Evolutionary conservation across 2,797 vertebrate species (phyloP), one percentile per base, ranked within the genome.

Genomic region (Eidolon dupreanum): DNA sequence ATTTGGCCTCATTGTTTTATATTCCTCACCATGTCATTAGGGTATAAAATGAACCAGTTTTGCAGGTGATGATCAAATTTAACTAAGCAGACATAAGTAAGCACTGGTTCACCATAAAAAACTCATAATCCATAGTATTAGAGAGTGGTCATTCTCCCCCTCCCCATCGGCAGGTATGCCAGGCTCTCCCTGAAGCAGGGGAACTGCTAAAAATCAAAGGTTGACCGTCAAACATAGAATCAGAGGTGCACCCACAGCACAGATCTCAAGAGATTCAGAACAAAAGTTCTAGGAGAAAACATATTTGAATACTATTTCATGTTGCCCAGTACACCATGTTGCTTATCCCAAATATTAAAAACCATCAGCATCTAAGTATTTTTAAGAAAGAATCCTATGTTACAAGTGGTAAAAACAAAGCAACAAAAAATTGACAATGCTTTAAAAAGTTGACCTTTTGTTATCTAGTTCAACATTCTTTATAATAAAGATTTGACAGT

Each of bases 71-170:
- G 73, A 85, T 70, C 65, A 96, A 75, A 79, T 70, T 8, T 88
- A 81, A 95, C 66, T 92, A 94, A 49, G 87, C 82, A 88, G 41
- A 84, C 77, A 84, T 46, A 88, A 95, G 73, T 24, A 90, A 78
- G 17, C 28, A 55, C 57, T 94, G 83, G 90, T 43, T 96, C 57
- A 84, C 15, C 38, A 88, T 7, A 93, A 10, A 78, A 87, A 90
- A 75, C 15, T 79, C 77, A 96, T 63, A 88, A 79, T 70, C 41
- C 77, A 94, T 46, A 86, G n/a, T 68, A 63, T 49, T 81, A 74
- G 3, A 86, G 7, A 59, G 15, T 31, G 24, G 8, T 28, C 46
- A 71, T 51, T 86, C 19, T 82, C n/a, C 24, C 55, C 20, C 4
- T 70, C 12, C 5, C 59, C 82, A 94, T 36, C 28, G 26, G 28